A percentile compares a stretch with the other conserved stretches of the same genome.
These are phyloP conservation scores for Tipula vernalis DNA, from an alignment of 2,888 invertebrate species.

Conservation along the genomic window DNA sequence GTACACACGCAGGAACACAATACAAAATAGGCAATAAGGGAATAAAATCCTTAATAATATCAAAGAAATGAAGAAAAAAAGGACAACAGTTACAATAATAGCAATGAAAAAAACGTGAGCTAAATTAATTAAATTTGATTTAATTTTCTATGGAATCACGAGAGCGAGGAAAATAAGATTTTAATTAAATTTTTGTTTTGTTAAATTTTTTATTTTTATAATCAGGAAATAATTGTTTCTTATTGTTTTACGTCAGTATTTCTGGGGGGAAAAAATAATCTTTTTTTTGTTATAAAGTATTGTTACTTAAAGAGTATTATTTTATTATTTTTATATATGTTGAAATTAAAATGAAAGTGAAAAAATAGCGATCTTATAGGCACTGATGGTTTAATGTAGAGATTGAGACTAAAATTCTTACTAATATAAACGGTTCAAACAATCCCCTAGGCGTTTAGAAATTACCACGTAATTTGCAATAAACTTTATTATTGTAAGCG, in stretches of 20 bases:
- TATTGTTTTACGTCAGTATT: neutral
- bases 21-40: neutral
- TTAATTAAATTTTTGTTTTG: neutral
- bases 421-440: too few relatives aligned
- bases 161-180: neutral
- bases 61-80: neutral
- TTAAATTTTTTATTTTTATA: neutral
- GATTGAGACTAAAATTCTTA: too few relatives aligned
- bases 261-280: neutral
- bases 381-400: too few relatives aligned
- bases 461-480: too few relatives aligned
- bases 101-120: neutral
- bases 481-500: too few relatives aligned
- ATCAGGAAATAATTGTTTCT: neutral
- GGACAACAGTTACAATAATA: neutral
- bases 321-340: too few relatives aligned
- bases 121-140: neutral
- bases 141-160: neutral
- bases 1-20: neutral
- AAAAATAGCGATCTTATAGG: too few relatives aligned
- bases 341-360: too few relatives aligned
- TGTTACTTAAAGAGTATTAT: neutral
- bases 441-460: too few relatives aligned
- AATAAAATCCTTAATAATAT: neutral
- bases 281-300: neutral